These are phyloP conservation scores for Epiblema foenella DNA, from an alignment of 2,888 invertebrate species.

Conservation along the genomic window DNA sequence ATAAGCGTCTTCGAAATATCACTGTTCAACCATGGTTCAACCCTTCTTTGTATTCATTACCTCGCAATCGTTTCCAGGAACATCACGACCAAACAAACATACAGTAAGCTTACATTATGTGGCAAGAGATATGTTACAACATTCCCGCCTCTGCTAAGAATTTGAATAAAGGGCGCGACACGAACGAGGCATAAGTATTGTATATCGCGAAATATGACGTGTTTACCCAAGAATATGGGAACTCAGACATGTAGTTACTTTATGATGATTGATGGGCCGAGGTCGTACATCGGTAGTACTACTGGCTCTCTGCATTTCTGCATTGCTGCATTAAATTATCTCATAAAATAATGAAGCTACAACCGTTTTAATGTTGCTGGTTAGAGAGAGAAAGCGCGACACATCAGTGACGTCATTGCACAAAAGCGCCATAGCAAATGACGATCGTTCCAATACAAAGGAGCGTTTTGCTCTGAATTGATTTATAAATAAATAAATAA, in stretches of 20 bases:
- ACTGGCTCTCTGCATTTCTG: too few species aligned
- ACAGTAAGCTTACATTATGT: conserved; percentile 19
- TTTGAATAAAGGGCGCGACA: conserved; percentile 28
- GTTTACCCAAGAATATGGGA: conserved; percentile 10
- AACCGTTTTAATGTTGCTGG: too few species aligned
- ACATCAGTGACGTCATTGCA: too few species aligned
- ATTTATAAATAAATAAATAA: too few species aligned
- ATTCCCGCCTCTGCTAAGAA: conserved; percentile 13
- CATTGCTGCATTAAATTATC: too few species aligned
- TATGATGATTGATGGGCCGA: background rate
- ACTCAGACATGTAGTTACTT: background rate
- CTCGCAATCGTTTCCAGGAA: conserved; percentile 5
- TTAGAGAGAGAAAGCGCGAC: too few species aligned
- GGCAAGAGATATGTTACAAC: conserved; percentile 15
- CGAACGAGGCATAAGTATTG: conserved; percentile 23
- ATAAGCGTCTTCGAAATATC: background rate
- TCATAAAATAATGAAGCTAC: too few species aligned
- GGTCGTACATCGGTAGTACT: too few species aligned
- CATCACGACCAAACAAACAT: conserved; percentile 21
- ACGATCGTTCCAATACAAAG: too few species aligned
- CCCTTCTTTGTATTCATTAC: background rate
- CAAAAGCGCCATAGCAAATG: too few species aligned
- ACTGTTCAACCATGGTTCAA: background rate
- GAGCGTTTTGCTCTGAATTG: too few species aligned
- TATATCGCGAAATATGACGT: conserved; percentile 29